phyloP scores from a whole-genome alignment of 2,888 invertebrate species.

The Zygogramma bicolorata region DNA sequence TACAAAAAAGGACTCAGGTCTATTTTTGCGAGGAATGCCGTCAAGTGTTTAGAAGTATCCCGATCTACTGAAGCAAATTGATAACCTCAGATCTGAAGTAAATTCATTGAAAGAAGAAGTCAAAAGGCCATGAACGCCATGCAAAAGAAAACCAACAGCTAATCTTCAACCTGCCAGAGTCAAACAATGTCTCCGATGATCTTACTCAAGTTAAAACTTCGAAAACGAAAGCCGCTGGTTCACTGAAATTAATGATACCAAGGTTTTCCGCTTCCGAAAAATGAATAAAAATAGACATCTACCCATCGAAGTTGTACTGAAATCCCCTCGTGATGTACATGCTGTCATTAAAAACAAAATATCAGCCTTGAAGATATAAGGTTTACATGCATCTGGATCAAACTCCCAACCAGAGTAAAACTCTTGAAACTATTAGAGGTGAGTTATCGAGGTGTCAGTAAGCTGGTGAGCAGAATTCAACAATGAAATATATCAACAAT shows the following conservation, averaged over 20 bases:
- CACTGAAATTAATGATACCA: slow-evolving; percentile 2
- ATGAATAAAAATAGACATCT: slow-evolving; percentile 2
- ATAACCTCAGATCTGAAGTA: slow-evolving; percentile 15
- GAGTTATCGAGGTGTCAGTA: slow-evolving; percentile 8
- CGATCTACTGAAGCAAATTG: slow-evolving; percentile 8
- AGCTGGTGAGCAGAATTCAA: slow-evolving; percentile 8
- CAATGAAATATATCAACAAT: slow-evolving; percentile 8
- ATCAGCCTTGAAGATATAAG: background rate
- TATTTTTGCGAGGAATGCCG: background rate
- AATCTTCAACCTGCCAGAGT: background rate
- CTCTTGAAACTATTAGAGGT: background rate
- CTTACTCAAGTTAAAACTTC: slow-evolving; percentile 4
- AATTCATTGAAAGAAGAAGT: slow-evolving; percentile 17
- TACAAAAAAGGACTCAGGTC: background rate
- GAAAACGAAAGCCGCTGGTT: background rate
- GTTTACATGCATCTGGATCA: background rate
- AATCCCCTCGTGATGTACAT: slow-evolving; percentile 4
- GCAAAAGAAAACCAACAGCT: slow-evolving; percentile 2
- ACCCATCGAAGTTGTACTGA: background rate
- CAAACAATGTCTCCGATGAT: background rate
- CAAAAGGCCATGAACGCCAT: slow-evolving; percentile 2
- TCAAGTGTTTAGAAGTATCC: slow-evolving; percentile 2
- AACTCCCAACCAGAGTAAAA: slow-evolving; percentile 10
- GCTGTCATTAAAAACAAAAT: slow-evolving; percentile 9
- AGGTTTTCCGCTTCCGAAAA: slow-evolving; percentile 2